Conservation (phyloP, 2,888 invertebrate genomes). For the Toxonevra muliebris region DNA sequence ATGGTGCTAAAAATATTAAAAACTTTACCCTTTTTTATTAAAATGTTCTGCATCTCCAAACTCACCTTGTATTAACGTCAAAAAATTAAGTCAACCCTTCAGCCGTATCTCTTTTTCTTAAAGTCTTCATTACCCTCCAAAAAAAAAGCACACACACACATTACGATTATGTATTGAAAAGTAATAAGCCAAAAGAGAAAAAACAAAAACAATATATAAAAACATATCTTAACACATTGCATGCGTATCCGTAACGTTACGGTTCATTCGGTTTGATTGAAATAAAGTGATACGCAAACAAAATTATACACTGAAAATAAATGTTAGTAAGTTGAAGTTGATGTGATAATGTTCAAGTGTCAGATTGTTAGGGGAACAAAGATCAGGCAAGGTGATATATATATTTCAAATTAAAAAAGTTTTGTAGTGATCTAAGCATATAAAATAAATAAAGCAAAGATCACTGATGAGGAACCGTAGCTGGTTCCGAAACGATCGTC, state of each 20-base stretch:
- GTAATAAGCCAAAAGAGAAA: not conserved
- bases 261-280: slow-evolving; percentile 1
- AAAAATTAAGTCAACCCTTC: slow-evolving; percentile 2
- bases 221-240: not conserved
- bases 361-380: too few species aligned
- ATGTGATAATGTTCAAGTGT: too few species aligned
- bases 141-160: too few species aligned
- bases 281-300: not conserved
- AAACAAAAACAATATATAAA: not conserved
- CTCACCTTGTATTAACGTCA: slow-evolving; percentile 1
- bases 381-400: too few species aligned
- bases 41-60: not conserved
- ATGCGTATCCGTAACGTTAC: not conserved
- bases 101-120: slow-evolving; percentile 1
- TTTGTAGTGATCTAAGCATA: too few species aligned
- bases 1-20: too few species aligned
- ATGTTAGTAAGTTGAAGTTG: not conserved
- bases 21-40: too few species aligned
- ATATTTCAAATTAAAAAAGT: too few species aligned
- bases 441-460: too few species aligned
- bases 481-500: too few species aligned
- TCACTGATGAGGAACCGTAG: too few species aligned
- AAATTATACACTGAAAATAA: not conserved
- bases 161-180: not conserved
- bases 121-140: not conserved